Percentiles rank a stretch among this genome's conserved stretches.
Conservation (phyloP, 2,113 vertebrate genomes). For the Prolemur simus region DNA sequence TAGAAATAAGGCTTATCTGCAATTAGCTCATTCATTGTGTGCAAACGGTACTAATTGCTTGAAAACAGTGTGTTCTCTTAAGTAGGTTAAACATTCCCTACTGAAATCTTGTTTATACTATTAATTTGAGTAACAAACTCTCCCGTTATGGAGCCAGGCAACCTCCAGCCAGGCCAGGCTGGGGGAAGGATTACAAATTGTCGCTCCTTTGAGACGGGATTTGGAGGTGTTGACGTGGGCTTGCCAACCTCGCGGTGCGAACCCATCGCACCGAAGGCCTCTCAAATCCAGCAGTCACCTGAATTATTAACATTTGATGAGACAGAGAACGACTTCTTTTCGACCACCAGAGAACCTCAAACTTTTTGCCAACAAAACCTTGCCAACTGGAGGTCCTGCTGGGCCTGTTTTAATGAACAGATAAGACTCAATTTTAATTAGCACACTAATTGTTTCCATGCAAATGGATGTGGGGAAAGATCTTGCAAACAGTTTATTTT, state of each 20-base stretch:
- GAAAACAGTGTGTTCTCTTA: conserved; percentile 43
- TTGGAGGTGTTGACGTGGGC: rapidly evolving
- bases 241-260: neutral
- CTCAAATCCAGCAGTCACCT: neutral
- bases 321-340: neutral
- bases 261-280: neutral
- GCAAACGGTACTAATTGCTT: conserved; percentile 51
- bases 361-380: conserved; percentile 44
- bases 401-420: conserved; percentile 62
- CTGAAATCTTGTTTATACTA: conserved; percentile 67
- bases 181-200: neutral
- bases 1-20: conserved; percentile 39
- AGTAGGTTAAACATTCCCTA: conserved; percentile 67
- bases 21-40: conserved; percentile 33
- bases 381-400: conserved; percentile 71
- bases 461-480: conserved; percentile 17
- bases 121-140: conserved; percentile 56
- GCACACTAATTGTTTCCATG: conserved; percentile 67
- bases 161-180: neutral
- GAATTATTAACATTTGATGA: neutral
- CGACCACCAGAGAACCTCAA: neutral
- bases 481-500: conserved; percentile 67
- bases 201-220: neutral
- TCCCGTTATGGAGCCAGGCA: neutral
- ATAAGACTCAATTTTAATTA: conserved; percentile 75